phyloP scores from a whole-genome alignment of 2,888 invertebrate genomes.

The Antitype chi region DNA sequence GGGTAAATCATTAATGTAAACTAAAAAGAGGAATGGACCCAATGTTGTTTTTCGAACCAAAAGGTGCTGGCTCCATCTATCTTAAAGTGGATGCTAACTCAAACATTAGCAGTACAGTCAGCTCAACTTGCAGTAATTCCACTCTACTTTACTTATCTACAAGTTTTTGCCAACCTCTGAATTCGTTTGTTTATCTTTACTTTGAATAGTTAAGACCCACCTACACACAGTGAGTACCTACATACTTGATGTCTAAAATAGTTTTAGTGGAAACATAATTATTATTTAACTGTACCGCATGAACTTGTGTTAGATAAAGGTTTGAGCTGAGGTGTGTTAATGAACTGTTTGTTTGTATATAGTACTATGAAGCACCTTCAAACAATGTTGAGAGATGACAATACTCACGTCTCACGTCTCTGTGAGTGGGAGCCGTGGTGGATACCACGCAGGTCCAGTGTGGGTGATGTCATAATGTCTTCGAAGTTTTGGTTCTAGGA shows the following conservation, averaged over 20 bases:
- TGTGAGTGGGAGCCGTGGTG: no score
- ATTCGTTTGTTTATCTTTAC: slow-evolving; percentile 11
- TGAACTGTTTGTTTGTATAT: no score
- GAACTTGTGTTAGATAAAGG: neutral
- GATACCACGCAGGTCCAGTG: no score
- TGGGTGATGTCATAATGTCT: no score
- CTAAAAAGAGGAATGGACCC: no score
- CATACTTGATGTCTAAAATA: neutral
- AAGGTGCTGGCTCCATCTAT: slow-evolving; percentile 41
- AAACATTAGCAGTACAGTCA: slow-evolving; percentile 38
- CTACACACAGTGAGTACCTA: no score
- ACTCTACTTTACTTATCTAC: slow-evolving; percentile 26
- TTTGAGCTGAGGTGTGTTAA: no score
- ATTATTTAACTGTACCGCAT: neutral
- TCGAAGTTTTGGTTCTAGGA: no score
- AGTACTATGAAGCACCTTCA: no score
- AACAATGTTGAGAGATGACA: no score
- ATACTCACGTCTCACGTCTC: no score
- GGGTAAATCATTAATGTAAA: no score
- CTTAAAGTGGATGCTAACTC: slow-evolving; percentile 33
- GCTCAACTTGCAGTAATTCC: slow-evolving; percentile 32
- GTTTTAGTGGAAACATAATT: neutral
- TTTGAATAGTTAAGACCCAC: neutral
- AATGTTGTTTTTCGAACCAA: slow-evolving; percentile 16
- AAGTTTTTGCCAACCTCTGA: slow-evolving; percentile 31